Evolutionary conservation across 2,888 invertebrate genomes (phyloP), one percentile per base, ranked within the genome.

Genomic region (Anodontia alba): DNA sequence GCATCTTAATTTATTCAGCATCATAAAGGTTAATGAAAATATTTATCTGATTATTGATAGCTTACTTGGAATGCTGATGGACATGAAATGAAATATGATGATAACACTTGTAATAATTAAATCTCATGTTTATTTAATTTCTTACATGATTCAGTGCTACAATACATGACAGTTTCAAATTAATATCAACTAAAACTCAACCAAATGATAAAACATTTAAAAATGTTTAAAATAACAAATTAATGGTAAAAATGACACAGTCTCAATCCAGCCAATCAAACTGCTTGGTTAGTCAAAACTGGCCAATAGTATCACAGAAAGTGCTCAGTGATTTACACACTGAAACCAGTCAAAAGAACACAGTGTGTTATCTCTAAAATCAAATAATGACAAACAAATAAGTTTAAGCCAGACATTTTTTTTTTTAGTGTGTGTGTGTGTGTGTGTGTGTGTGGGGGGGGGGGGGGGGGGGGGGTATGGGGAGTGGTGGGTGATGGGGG

Each of bases 211-310:
- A 46, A 46, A 20, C 46, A 12, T 20, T 8, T 38, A 38, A 38
- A 38, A 46, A 46, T 20, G 46, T 46, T 46, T 46, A 46, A 49
- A 54, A 54, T 26, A 54, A 54, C 54, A 26, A 54, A 54, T 5
- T 26, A 54, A 54, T 54, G 54, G 54, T 54, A 54, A 54, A 46
- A 54, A 54, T 54, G 54, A 26, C 54, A 54, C 54, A 54, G 54
- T n/a, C n/a, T 54, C 54, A 54, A 54, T 26, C 54, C 23, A 26
- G 26, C 54, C 54, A 54, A 54, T 26, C 23, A 26, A 54, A 20
- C n/a, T 20, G 15, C n/a, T 46, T 54, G 54, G n/a, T 26, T 54
- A n/a, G 23, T 54, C n/a, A 26, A 54, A 54, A 54, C 54, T 54
- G 54, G 26, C 54, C 54, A 54, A 54, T 54, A 54, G 23, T 54